Evolutionary conservation across 2,113 vertebrate species (phyloP), one percentile per base, ranked within the genome.

Genomic region (Hippopotamus amphibius): DNA sequence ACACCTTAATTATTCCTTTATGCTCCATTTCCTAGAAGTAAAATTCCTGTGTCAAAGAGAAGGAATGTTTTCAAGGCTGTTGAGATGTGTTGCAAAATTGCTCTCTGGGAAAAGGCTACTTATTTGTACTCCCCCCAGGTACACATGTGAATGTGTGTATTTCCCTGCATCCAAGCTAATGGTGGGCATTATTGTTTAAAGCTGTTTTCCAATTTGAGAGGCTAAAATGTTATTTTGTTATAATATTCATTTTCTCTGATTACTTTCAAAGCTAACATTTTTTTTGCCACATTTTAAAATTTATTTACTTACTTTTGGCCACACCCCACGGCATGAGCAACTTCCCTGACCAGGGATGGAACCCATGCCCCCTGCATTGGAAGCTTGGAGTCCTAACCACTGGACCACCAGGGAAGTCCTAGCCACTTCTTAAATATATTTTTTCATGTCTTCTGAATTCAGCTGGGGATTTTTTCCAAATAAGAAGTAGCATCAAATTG

Each of bases 41-140:
- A 96, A 82, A 92, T 93, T 96, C 30, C 37, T 53, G 71, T n/a
- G 65, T 83, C 59, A 92, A 79, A 96, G 16, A 92, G 72, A 96
- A 92, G 16, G 14, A 61, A 76, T 69, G 53, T 10, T 68, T 90
- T 90, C 28, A 63, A 93, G 61, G 61, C 46, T 86, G 43, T 81
- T 93, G 43, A 63, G 80, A 46, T 66, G 24, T 81, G 48, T 53
- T 63, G 15, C 66, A 66, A 76, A 57, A 79, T 82, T 90, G 37
- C 41, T 68, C 11, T 79, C 76, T 77, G 66, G 81, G 61, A 95
- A 90, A 68, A 59, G 46, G 13, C 37, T 93, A 68, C 68, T 84
- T 83, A 28, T 91, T 91, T 86, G 57, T 43, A 89, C 65, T 74
- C 87, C 22, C 10, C 85, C 46, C 69, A 92, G 24, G 53, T 69